Evolutionary conservation across 23 tunicate species (phyloP).

Genomic region (Trididemnum clinides): DNA sequence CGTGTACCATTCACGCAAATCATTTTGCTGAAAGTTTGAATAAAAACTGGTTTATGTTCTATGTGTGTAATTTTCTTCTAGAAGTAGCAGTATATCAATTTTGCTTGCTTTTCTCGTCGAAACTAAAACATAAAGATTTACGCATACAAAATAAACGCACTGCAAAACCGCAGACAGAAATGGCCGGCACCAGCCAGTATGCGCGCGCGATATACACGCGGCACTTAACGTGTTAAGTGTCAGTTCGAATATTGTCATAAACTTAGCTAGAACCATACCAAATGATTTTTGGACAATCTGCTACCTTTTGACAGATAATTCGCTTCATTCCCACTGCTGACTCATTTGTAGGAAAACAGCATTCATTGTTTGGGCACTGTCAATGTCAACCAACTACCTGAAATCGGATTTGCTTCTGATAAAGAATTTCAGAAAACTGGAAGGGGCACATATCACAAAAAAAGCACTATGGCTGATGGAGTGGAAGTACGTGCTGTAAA

Average conservation of each 20-base stretch:
- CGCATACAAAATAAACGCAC: no score
- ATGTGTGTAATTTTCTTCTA: constrained; percentile 8
- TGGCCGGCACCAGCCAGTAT: no score
- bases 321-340: background rate
- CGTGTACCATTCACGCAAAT: background rate
- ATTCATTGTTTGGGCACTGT: background rate
- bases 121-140: no score
- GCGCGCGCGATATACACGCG: no score
- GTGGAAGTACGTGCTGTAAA: background rate
- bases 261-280: background rate
- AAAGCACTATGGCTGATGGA: background rate
- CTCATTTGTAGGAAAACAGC: background rate
- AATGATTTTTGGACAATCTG: background rate
- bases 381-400: background rate
- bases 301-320: constrained; percentile 5
- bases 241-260: background rate
- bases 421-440: background rate
- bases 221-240: no score
- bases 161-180: no score
- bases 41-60: background rate
- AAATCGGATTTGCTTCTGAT: background rate
- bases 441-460: background rate
- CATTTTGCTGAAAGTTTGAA: constrained; percentile 19
- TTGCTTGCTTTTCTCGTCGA: constrained; percentile 16
- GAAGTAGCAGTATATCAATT: background rate